Evolutionary conservation across 2,113 vertebrate genomes (phyloP).

Genomic region (Cygnus atratus): DNA sequence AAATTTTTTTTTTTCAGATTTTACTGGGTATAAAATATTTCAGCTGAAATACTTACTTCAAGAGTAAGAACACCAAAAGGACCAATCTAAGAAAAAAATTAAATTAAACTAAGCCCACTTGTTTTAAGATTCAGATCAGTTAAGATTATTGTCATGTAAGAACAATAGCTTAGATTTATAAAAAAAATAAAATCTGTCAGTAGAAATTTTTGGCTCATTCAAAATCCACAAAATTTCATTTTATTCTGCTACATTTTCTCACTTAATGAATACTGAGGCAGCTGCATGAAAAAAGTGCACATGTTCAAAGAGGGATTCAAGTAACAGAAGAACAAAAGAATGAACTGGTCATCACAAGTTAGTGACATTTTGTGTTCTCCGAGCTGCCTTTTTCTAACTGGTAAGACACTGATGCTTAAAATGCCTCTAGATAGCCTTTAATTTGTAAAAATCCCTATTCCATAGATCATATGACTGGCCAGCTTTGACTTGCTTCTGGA

Average conservation of each 20-base stretch:
- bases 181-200: background rate
- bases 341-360: background rate
- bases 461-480: constrained; percentile 29
- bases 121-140: background rate
- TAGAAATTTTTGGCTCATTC: background rate
- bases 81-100: background rate
- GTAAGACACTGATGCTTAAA: constrained; percentile 9
- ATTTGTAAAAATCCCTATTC: constrained; percentile 16
- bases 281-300: background rate
- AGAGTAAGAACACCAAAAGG: background rate
- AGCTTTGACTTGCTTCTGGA: constrained; percentile 54
- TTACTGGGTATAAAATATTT: background rate
- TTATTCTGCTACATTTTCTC: background rate
- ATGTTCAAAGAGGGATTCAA: background rate
- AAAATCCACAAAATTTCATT: background rate
- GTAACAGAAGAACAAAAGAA: constrained; percentile 21
- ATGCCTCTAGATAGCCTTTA: constrained; percentile 35
- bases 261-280: background rate
- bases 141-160: background rate
- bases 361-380: constrained; percentile 24
- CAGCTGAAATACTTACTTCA: background rate
- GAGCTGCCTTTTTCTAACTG: background rate
- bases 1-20: background rate
- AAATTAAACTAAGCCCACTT: background rate
- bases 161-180: background rate